These are phyloP conservation scores for Heteropelma amictum DNA, from an alignment of 2,888 invertebrate genomes.

Conservation along the genomic window DNA sequence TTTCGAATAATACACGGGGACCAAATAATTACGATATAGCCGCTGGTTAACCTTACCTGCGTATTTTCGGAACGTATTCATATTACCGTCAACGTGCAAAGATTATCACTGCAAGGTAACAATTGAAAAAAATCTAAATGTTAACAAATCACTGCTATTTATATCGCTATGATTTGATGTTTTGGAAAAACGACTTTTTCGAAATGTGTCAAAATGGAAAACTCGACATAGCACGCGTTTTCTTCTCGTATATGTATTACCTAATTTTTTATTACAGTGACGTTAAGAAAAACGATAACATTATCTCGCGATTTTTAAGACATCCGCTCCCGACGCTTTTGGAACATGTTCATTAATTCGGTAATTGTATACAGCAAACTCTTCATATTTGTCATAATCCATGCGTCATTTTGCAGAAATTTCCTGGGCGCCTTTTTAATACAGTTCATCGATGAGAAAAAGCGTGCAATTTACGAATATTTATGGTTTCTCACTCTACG, in stretches of 20 bases:
- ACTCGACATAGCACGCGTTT: background rate
- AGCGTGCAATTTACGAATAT: background rate
- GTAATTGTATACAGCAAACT: too few species aligned
- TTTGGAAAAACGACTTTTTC: background rate
- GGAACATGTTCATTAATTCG: slow-evolving; percentile 2
- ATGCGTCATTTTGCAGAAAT: slow-evolving; percentile 37
- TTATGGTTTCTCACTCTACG: slow-evolving; percentile 7
- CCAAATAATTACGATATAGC: background rate
- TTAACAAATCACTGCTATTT: too few species aligned
- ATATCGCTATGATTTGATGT: background rate
- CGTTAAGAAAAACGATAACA: slow-evolving; percentile 8
- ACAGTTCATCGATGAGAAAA: too few species aligned
- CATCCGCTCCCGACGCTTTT: background rate
- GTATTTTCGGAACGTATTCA: slow-evolving; percentile 53
- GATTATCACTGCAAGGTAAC: slow-evolving; percentile 31
- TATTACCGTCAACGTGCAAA: slow-evolving; percentile 21
- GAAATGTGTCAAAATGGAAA: background rate
- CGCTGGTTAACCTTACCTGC: slow-evolving; percentile 50
- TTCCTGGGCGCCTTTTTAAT: too few species aligned
- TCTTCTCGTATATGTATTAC: background rate
- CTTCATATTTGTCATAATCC: slow-evolving; percentile 3
- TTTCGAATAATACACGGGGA: background rate
- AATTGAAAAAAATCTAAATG: slow-evolving; percentile 11
- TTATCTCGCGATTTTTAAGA: slow-evolving; percentile 1
- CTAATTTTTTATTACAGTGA: background rate